Percentiles rank a stretch among this genome's conserved stretches.
Conservation (phyloP, 64 coral and sea anemone genomes). For the Pocillopora damicornis region DNA sequence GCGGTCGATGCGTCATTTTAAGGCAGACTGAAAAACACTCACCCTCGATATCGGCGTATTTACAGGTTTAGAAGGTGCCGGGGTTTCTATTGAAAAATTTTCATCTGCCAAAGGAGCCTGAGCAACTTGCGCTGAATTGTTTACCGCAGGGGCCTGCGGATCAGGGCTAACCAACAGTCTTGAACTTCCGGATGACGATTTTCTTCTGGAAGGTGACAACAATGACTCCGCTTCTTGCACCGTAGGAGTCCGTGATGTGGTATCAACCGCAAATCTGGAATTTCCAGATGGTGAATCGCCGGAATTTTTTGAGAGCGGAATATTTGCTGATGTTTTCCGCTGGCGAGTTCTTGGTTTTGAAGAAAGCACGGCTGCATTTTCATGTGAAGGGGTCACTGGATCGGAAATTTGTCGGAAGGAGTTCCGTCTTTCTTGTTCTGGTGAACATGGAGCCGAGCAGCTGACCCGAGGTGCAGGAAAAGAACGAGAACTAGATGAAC, state of each 20-base stretch:
- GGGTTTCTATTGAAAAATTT: neutral
- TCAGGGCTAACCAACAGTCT: neutral
- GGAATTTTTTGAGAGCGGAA: neutral
- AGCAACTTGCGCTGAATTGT: neutral
- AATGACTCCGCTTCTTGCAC: neutral
- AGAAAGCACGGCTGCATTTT: neutral
- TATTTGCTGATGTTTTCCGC: neutral
- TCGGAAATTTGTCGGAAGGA: neutral
- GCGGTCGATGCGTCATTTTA: neutral
- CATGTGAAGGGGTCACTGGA: neutral
- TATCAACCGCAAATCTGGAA: constrained; percentile 11
- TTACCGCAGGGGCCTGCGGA: neutral
- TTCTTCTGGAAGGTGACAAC: neutral
- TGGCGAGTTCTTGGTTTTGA: neutral
- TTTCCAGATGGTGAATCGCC: neutral
- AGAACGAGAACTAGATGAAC: neutral
- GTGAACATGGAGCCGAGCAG: constrained; percentile 23
- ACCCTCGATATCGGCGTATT: constrained; percentile 3
- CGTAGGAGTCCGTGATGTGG: neutral
- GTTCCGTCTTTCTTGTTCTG: constrained; percentile 11
- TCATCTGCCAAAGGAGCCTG: neutral
- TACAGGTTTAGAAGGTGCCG: neutral
- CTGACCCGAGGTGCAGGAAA: constrained; percentile 8
- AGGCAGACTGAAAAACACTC: neutral
- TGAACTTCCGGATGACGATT: neutral